Evolutionary conservation across 2,113 vertebrate genomes (phyloP).

Genomic region (Nipponia nippon): DNA sequence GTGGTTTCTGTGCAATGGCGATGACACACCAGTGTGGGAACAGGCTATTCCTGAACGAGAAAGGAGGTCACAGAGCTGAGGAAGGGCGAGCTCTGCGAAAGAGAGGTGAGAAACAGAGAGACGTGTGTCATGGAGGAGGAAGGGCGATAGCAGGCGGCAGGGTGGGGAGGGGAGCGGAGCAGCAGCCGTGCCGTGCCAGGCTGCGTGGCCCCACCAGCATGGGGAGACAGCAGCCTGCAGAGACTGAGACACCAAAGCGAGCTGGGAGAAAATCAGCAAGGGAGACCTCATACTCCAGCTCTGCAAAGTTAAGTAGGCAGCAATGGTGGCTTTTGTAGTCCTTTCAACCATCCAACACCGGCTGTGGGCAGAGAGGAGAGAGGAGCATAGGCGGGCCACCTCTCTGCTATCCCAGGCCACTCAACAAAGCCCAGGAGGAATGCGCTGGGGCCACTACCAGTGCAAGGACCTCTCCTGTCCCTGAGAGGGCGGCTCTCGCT

Average conservation of each 20-base stretch:
- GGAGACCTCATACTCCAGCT: neutral
- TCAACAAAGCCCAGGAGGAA: neutral
- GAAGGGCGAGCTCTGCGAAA: neutral
- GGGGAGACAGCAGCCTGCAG: neutral
- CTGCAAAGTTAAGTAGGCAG: neutral
- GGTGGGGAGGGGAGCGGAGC: neutral
- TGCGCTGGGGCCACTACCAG: accelerated
- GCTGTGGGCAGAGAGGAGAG: no score
- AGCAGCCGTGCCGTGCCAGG: accelerated
- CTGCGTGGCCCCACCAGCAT: accelerated
- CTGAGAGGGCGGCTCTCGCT: accelerated
- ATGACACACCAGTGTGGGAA: neutral
- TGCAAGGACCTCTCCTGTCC: neutral
- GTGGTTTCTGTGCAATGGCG: neutral
- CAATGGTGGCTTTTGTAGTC: accelerated
- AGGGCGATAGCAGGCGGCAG: accelerated
- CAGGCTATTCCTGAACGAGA: constrained; percentile 25
- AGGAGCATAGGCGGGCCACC: accelerated
- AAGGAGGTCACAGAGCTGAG: neutral
- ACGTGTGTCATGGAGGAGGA: neutral
- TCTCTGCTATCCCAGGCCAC: neutral
- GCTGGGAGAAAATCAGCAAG: neutral
- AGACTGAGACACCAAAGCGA: neutral
- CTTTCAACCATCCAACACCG: neutral
- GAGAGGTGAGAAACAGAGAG: neutral